These are phyloP conservation scores for Cebus imitator DNA, from an alignment of 2,113 vertebrate genomes.

Conservation along the genomic window DNA sequence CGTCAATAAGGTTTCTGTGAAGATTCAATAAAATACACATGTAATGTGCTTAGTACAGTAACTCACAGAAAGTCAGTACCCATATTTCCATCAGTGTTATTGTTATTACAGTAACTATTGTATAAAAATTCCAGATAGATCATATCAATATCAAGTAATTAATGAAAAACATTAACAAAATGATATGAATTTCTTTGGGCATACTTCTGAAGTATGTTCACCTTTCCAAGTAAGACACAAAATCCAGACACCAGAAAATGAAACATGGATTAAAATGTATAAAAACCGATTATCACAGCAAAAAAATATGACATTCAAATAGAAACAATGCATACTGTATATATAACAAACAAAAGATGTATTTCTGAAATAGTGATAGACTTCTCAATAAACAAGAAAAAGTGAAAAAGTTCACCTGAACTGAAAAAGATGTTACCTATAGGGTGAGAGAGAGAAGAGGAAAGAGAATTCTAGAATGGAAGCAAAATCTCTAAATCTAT, in stretches of 20 bases:
- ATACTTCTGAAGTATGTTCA: neutral
- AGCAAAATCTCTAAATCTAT: neutral
- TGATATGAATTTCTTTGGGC: neutral
- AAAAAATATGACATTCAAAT: neutral
- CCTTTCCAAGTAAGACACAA: neutral
- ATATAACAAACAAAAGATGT: neutral
- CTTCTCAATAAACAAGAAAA: neutral
- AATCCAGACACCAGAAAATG: neutral
- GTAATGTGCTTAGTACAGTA: neutral
- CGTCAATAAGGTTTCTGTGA: too few species aligned
- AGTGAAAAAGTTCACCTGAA: neutral
- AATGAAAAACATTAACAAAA: neutral
- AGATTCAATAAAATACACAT: neutral
- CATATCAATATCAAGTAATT: too few species aligned
- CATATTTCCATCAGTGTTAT: neutral
- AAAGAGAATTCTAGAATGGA: neutral
- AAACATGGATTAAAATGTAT: neutral
- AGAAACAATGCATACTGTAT: neutral
- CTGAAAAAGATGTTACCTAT: neutral
- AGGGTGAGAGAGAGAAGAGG: neutral
- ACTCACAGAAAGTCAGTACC: neutral
- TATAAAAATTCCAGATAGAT: neutral
- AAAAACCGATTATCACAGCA: neutral
- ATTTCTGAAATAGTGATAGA: neutral
- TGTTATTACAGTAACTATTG: neutral